A percentile compares a stretch with the other conserved stretches of the same genome.
These are phyloP conservation scores for Gymnocheta viridis DNA, from an alignment of 2,888 invertebrate species.

Conservation along the genomic window DNA sequence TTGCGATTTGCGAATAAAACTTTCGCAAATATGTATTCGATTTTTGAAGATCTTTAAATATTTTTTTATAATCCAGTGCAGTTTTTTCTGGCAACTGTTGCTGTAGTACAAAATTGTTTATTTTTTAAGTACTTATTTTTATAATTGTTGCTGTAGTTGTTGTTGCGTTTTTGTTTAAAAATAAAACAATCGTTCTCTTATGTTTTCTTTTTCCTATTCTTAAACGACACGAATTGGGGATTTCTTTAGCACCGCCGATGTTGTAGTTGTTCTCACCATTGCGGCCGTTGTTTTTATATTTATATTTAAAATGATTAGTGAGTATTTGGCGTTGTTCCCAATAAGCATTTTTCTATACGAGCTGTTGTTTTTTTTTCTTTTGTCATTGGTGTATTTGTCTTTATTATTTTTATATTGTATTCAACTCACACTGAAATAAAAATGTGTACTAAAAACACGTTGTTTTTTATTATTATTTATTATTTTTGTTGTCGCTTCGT, in stretches of 20 bases:
- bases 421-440: slow-evolving; percentile 9
- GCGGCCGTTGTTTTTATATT: slow-evolving; percentile 44
- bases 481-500: slow-evolving; percentile 52
- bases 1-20: too few species aligned
- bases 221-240: slow-evolving; percentile 47
- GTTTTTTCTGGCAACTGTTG: too few species aligned
- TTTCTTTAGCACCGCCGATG: slow-evolving; percentile 28
- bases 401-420: slow-evolving; percentile 11
- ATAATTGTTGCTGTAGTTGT: slow-evolving; percentile 13
- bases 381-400: not conserved
- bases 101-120: too few species aligned
- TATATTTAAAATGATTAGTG: slow-evolving; percentile 63
- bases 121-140: not conserved
- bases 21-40: too few species aligned
- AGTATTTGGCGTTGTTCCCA: slow-evolving; percentile 67
- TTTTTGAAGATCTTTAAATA: too few species aligned
- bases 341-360: slow-evolving; percentile 44
- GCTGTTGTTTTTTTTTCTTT: slow-evolving; percentile 45
- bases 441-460: slow-evolving; percentile 50
- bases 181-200: slow-evolving; percentile 57
- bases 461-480: slow-evolving; percentile 48
- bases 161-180: slow-evolving; percentile 49
- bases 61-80: too few species aligned
- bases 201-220: slow-evolving; percentile 35
- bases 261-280: slow-evolving; percentile 2